phyloP scores from a whole-genome alignment of 1,140 invertebrate genomes.

The Portunus trituberculatus region DNA sequence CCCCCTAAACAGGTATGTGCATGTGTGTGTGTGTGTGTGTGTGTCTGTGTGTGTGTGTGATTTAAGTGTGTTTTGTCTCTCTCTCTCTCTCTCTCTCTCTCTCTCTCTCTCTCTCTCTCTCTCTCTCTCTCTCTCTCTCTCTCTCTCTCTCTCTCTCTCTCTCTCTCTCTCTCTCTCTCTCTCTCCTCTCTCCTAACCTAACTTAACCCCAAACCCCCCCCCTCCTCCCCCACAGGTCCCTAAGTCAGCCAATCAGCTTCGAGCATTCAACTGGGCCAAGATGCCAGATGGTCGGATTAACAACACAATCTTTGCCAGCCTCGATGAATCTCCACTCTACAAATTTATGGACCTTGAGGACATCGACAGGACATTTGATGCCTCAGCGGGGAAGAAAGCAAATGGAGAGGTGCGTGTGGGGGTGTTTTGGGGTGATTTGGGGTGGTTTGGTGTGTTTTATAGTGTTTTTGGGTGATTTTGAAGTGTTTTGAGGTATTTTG shows the following conservation, averaged over 20 bases:
- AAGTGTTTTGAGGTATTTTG: no score
- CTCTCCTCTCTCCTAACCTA: not conserved
- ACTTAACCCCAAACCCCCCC: constrained; percentile 80
- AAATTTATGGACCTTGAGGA: constrained; percentile 94
- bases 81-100: no score
- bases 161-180: no score
- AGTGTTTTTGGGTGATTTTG: no score
- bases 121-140: no score
- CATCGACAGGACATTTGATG: constrained; percentile 94
- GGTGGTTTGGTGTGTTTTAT: no score
- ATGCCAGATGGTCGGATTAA: constrained; percentile 81
- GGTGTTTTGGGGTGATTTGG: no score
- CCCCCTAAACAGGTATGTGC: constrained; percentile 62
- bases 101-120: no score
- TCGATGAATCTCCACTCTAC: constrained; percentile 96
- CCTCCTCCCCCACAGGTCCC: constrained; percentile 81
- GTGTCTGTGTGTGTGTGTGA: no score
- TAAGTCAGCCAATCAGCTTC: constrained; percentile 92
- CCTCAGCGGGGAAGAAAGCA: constrained; percentile 65
- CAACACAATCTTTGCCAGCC: constrained; percentile 96
- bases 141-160: no score
- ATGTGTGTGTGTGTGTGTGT: not conserved
- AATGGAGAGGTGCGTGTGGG: constrained; percentile 53
- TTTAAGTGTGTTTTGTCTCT: no score
- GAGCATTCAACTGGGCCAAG: constrained; percentile 99